These are phyloP conservation scores for Gila robusta DNA, from an alignment of 2,797 vertebrate species.

Conservation along the genomic window DNA sequence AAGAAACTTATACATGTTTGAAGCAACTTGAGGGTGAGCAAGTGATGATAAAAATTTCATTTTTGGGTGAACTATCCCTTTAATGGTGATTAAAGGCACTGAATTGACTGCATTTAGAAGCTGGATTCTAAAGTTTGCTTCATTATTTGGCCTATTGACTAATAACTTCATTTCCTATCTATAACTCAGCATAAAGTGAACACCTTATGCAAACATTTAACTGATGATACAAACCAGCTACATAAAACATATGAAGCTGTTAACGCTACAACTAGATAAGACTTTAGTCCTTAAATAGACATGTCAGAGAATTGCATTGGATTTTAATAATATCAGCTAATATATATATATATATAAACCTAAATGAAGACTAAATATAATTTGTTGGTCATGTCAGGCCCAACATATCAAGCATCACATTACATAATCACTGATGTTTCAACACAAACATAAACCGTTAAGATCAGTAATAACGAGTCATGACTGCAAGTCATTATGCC, in stretches of 20 bases:
- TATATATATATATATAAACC: background rate
- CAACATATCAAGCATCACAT: background rate
- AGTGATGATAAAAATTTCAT: background rate
- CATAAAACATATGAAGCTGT: background rate
- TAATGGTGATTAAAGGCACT: background rate
- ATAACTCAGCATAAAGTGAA: conserved; percentile 40
- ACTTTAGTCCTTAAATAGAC: background rate
- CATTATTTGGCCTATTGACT: background rate
- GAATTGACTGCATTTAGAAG: background rate
- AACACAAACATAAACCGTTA: background rate
- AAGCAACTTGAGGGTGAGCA: too few species aligned
- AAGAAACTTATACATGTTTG: background rate
- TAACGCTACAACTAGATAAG: background rate
- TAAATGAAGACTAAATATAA: background rate
- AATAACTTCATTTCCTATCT: background rate
- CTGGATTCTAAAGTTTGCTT: background rate
- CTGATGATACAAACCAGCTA: conserved; percentile 15
- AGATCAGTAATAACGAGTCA: conserved; percentile 15
- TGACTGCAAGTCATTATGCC: conserved; percentile 23
- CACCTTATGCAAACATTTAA: conserved; percentile 47
- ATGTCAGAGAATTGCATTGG: too few species aligned
- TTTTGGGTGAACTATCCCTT: background rate
- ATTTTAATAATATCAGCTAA: background rate
- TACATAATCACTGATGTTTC: background rate
- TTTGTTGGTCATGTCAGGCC: background rate